Percentiles rank a stretch among this genome's conserved stretches.
These are phyloP conservation scores for Trichogramma pretiosum DNA, from an alignment of 1,140 invertebrate species.

Conservation along the genomic window DNA sequence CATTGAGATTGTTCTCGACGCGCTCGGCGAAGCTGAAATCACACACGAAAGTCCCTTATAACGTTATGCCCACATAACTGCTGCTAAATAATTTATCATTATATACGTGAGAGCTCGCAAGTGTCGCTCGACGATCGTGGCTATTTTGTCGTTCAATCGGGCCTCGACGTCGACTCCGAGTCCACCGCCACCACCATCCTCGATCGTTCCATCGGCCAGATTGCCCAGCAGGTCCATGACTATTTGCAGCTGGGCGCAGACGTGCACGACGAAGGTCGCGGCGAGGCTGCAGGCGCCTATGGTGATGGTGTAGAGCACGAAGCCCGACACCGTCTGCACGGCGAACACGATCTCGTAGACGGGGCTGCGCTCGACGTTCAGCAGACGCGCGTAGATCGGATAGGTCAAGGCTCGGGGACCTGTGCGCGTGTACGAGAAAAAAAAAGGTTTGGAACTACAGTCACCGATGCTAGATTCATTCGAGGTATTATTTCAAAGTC, in stretches of 20 bases:
- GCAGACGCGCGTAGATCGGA: slow-evolving; percentile 23
- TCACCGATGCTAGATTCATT: too few relatives aligned
- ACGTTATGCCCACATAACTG: too few relatives aligned
- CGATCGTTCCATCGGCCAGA: not conserved
- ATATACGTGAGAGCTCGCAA: not conserved
- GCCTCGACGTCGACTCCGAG: not conserved
- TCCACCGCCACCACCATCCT: not conserved
- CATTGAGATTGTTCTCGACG: slow-evolving; percentile 29
- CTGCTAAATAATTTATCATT: too few relatives aligned
- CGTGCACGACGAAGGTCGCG: slow-evolving; percentile 28
- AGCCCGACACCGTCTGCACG: slow-evolving; percentile 20
- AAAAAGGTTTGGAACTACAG: too few relatives aligned
- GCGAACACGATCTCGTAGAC: slow-evolving; percentile 22
- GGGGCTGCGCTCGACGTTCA: slow-evolving; percentile 21
- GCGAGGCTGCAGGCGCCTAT: slow-evolving; percentile 23
- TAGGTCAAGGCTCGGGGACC: slow-evolving; percentile 19
- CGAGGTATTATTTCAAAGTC: too few relatives aligned
- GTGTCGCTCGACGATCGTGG: not conserved
- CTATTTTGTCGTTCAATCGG: not conserved
- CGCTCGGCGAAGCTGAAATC: slow-evolving; percentile 26
- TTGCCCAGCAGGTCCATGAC: slow-evolving; percentile 16
- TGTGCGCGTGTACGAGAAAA: too few relatives aligned
- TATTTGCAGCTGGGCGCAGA: slow-evolving; percentile 28
- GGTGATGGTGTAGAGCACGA: slow-evolving; percentile 20
- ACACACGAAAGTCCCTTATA: slow-evolving; percentile 1